Evolutionary conservation across 2,888 invertebrate genomes (phyloP), one percentile per base, ranked within the genome.

Genomic region (Prosopocoilus inquinatus): DNA sequence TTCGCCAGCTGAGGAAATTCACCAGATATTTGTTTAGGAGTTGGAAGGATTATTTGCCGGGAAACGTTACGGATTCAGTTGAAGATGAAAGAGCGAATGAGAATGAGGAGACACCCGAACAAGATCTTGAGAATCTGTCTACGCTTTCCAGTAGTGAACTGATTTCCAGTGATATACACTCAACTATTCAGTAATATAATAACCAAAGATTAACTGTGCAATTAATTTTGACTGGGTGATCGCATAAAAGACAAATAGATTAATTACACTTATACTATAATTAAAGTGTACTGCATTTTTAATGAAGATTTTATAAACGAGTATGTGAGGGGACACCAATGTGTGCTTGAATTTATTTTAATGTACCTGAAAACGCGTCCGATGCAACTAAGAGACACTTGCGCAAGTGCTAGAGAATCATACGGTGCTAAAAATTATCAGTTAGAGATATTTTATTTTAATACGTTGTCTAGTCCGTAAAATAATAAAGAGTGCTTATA

Each of bases 31-130:
- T 95, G 60, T 94, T 94, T 69, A 82, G 94, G 66, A 94, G 93
- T 72, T 95, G 94, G 94, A 94, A 94, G 76, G 93, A 94, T 72
- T 93, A 95, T 72, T 80, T 95, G 35, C 93, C 93, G 0, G 92
- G 91, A 0, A 28, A 28, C 1, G 76, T 74, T 58, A 75, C 77
- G 36, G 51, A 72, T 12, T 70, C 70, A 36, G 71, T 71, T 44
- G 70, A 64, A 9, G 73, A 72, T 50, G 50, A 62, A 58, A 47
- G 63, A 54, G 55, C 34, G 12, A 51, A 16, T 1, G 61, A 58
- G n/a, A 28, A 34, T 9, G 57, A 50, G 2, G 58, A 55, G 9
- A 43, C 33, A 12, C 44, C 43, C 16, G 58, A 58, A 13, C 36
- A 35, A 3, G 58, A 58, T 28, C 36, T 58, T 9, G 58, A 58